Percentiles rank a stretch among this genome's conserved stretches.
phyloP scores from a whole-genome alignment of 2,797 vertebrate species.

The Morus bassanus region DNA sequence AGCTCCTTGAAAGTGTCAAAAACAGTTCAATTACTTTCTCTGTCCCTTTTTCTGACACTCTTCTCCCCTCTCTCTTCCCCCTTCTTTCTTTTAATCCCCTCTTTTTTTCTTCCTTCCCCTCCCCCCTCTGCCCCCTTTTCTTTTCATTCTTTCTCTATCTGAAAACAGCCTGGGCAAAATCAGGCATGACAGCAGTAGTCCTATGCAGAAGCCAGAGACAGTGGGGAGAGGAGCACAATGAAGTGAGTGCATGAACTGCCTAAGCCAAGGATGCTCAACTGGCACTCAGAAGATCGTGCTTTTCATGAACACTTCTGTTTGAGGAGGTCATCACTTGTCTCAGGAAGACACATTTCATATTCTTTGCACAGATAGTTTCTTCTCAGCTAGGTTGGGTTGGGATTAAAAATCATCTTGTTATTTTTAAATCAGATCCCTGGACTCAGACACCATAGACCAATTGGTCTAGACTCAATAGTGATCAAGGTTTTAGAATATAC shows the following conservation, averaged over 20 bases:
- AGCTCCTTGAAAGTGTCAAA: neutral
- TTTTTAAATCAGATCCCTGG: neutral
- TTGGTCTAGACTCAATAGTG: neutral
- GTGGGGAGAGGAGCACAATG: neutral
- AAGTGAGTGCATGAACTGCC: neutral
- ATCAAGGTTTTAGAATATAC: neutral
- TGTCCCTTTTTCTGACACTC: neutral
- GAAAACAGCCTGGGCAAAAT: neutral
- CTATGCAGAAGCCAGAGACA: neutral
- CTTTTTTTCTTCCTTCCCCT: too few species aligned
- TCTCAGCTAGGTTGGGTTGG: neutral
- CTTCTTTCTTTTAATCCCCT: accelerated
- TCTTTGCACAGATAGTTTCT: neutral
- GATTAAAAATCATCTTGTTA: neutral
- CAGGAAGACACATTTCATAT: neutral
- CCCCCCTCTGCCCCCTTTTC: too few species aligned
- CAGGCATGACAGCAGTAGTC: neutral
- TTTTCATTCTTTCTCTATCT: neutral
- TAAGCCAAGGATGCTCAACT: neutral
- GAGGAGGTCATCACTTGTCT: neutral
- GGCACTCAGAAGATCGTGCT: neutral
- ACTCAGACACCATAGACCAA: neutral
- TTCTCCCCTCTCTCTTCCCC: neutral
- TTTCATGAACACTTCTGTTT: neutral
- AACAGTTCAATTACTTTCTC: neutral